Evolutionary conservation across 1,140 invertebrate species (phyloP), one percentile per base, ranked within the genome.

Genomic region (Callitettix versicolor): DNA sequence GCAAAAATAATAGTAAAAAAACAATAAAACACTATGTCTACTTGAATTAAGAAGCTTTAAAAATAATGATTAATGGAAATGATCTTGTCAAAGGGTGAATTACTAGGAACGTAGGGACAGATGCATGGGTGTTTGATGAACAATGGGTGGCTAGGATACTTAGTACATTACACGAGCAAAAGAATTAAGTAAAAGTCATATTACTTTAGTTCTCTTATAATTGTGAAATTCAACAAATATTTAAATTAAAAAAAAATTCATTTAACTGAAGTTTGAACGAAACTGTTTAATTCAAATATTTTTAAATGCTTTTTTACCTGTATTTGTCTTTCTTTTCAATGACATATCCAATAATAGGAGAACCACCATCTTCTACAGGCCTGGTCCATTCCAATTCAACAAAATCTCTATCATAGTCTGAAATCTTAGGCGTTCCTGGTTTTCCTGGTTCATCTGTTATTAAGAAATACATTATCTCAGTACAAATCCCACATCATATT

Each of bases 281-380:
- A n/a, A n/a, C n/a, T n/a, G n/a, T n/a, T n/a, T n/a, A n/a, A n/a
- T n/a, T n/a, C n/a, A n/a, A n/a, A n/a, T n/a, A n/a, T n/a, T n/a
- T n/a, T n/a, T n/a, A n/a, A n/a, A n/a, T n/a, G n/a, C n/a, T n/a
- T 41, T 4, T 41, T 58, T 58, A 72, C 68, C 68, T 73, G 66
- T 86, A 91, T 67, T 92, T 89, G 65, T 95, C 92, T 62, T 90
- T 86, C 76, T 97, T 98, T 68, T 99, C 95, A 70, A 99, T 91
- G 21, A 98, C 73, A 61, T 96, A 97, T 7, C 88, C 88, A 15
- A 85, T 91, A 60, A 96, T 89, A 2, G 90, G 89, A 7, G 87
- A 84, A 3, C 91, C 91, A 18, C 91, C 91, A 73, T 97, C 91
- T 41, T 76, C 77, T 43, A 82, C 76, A 15, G 95, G 95, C 59